phyloP scores from a whole-genome alignment of 2,113 vertebrate genomes.

The Chaetodon auriga region DNA sequence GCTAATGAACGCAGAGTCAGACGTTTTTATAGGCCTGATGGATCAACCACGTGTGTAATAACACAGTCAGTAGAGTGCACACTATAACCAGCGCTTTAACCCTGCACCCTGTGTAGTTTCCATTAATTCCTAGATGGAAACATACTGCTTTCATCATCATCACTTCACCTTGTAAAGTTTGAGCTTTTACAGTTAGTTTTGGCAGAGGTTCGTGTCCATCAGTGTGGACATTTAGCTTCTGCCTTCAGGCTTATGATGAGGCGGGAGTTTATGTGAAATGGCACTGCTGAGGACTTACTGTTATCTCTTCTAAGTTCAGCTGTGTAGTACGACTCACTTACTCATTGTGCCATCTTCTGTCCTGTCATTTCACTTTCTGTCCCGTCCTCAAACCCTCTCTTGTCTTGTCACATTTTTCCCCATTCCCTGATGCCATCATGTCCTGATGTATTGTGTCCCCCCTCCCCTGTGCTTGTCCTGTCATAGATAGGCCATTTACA shows the following conservation, averaged over 20 bases:
- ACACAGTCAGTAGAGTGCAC: constrained; percentile 16
- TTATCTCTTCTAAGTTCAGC: neutral
- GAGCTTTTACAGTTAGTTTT: constrained; percentile 30
- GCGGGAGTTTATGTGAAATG: neutral
- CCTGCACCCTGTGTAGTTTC: constrained; percentile 22
- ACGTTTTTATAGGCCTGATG: constrained; percentile 60
- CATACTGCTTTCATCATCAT: constrained; percentile 7
- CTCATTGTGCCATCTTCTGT: neutral
- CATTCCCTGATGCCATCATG: neutral
- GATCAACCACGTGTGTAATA: constrained; percentile 61
- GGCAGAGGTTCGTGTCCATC: neutral
- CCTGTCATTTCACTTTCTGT: constrained; percentile 8
- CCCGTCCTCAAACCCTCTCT: neutral
- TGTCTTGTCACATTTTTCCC: neutral
- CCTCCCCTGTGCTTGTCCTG: neutral
- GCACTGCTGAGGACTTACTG: too few relatives aligned
- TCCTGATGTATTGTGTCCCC: neutral
- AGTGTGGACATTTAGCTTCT: constrained; percentile 9
- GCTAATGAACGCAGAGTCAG: constrained; percentile 60
- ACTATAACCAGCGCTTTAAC: constrained; percentile 36
- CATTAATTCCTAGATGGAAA: constrained; percentile 34
- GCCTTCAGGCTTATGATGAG: neutral
- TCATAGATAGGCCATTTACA: too few relatives aligned
- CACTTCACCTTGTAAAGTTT: constrained; percentile 17
- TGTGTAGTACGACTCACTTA: neutral